Conservation (phyloP, 2,888 invertebrate species). For the Nymphalis c-album region DNA sequence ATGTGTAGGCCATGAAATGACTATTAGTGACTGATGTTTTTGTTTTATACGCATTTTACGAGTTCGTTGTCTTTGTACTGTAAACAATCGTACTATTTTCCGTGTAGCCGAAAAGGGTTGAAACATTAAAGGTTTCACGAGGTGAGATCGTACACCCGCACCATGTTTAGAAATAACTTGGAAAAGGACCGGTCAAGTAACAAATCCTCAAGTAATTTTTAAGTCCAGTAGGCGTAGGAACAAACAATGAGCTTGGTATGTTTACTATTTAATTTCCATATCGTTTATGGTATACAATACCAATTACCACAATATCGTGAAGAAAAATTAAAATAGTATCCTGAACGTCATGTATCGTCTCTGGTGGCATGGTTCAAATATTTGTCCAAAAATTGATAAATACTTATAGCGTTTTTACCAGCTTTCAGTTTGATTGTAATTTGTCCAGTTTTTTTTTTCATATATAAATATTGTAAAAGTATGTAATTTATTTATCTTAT, state of each 20-base stretch:
- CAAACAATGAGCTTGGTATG: constrained; percentile 11
- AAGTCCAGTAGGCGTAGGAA: constrained; percentile 24
- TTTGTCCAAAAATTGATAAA: neutral
- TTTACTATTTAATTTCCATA: constrained; percentile 1
- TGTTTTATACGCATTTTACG: constrained; percentile 68
- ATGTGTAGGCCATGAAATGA: constrained; percentile 33
- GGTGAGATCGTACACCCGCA: constrained; percentile 50
- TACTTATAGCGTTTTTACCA: no score
- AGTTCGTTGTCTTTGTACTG: constrained; percentile 75
- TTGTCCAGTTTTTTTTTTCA: no score
- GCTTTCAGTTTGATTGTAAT: no score
- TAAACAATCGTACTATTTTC: constrained; percentile 66
- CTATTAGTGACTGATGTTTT: constrained; percentile 45
- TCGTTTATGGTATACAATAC: neutral
- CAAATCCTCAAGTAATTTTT: constrained; percentile 20
- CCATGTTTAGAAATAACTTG: constrained; percentile 13
- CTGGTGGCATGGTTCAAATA: neutral
- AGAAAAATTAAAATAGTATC: constrained; percentile 2
- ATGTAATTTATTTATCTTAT: no score
- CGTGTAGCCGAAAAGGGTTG: constrained; percentile 54
- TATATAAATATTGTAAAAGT: no score
- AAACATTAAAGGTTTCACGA: constrained; percentile 59
- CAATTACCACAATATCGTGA: constrained; percentile 7
- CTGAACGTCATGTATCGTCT: neutral
- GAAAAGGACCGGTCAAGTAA: constrained; percentile 15